These are phyloP conservation scores for Ciconia stormi DNA, from an alignment of 2,113 vertebrate genomes.

Conservation along the genomic window DNA sequence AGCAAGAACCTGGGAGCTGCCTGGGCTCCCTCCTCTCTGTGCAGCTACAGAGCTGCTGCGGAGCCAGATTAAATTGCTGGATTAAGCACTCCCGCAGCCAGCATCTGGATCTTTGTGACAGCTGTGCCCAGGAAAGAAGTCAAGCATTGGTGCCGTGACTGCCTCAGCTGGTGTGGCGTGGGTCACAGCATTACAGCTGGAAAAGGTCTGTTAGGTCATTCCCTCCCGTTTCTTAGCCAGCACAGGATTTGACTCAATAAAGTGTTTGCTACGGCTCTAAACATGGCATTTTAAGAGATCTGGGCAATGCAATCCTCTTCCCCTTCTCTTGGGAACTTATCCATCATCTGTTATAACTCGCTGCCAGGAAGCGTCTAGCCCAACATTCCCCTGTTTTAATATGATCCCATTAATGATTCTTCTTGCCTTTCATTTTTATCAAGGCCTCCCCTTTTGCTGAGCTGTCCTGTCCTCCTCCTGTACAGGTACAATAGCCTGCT, in stretches of 20 bases:
- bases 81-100: slow-evolving; percentile 14
- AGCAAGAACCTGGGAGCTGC: neutral
- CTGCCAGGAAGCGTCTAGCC: neutral
- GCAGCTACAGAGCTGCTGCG: neutral
- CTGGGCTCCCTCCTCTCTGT: slow-evolving; percentile 3
- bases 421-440: neutral
- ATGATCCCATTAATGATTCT: neutral
- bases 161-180: neutral
- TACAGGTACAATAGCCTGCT: neutral
- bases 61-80: slow-evolving; percentile 52
- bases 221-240: neutral
- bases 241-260: neutral
- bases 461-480: neutral
- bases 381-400: neutral
- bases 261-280: neutral
- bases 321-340: neutral
- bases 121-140: slow-evolving; percentile 32
- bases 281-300: neutral
- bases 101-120: slow-evolving; percentile 15
- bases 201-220: neutral
- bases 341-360: neutral
- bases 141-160: neutral
- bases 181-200: neutral
- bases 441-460: neutral
- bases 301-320: neutral